Evolutionary conservation across 1,140 invertebrate genomes (phyloP), one percentile per base, ranked within the genome.

Genomic region (Pantala flavescens): DNA sequence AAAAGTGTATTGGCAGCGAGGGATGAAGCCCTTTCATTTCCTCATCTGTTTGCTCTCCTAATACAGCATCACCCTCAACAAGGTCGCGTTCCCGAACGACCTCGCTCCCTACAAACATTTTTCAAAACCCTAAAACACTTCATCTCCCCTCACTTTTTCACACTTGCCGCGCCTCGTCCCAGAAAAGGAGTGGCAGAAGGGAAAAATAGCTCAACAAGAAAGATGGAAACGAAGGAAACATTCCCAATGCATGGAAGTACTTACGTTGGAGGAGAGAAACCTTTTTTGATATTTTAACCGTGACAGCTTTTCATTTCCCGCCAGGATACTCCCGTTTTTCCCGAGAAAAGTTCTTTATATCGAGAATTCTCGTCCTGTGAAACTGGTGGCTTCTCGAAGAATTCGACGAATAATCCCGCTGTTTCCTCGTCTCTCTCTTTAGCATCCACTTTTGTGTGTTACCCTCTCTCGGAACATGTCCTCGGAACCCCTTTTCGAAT

Each of bases 221-320:
- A 19, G 49, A 36, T 36, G 49, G n/a, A 63, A 63, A 63, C 12
- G 49, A 19, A 21, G 12, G 49, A 63, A 63, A 63, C 49, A 63
- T 21, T 63, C 49, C 49, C 49, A 3, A 63, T 63, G 49, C 49
- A 63, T 63, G 49, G 49, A 63, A 63, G 49, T 63, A 63, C 49
- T 63, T 63, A 63, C 49, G n/a, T 3, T 12, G 49, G 49, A 63
- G 49, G 3, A 63, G 49, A 63, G 49, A 3, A 63, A 63, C 49
- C 49, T 63, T 63, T 49, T 63, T 63, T 63, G 49, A 63, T 19
- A 63, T 63, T 63, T 63, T n/a, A n/a, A 21, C 49, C 49, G 49
- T 63, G 49, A 63, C 49, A 63, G 49, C 16, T 63, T 63, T 63
- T 63, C 49, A 63, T 63, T 63, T 63, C 49, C 49, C 49, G n/a